These are phyloP conservation scores for Zophobas morio DNA, from an alignment of 1,140 invertebrate species.

Conservation along the genomic window DNA sequence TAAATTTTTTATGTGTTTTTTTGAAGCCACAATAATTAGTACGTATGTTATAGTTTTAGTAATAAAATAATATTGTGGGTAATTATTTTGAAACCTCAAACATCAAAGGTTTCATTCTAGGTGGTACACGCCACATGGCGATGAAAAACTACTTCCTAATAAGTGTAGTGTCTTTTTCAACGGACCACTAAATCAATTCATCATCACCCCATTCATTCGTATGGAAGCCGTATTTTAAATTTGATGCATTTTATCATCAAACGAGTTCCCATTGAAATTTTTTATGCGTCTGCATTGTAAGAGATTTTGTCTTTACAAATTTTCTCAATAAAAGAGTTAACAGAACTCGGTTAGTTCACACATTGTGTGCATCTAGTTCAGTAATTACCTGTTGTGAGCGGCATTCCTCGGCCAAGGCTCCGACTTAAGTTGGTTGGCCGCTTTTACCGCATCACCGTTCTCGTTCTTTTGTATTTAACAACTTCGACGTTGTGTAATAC, in stretches of 20 bases:
- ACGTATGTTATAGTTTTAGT: background rate
- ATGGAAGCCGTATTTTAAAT: background rate
- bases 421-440: slow-evolving; percentile 41
- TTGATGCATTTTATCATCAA: background rate
- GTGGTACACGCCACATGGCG: background rate
- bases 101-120: no score
- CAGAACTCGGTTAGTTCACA: slow-evolving; percentile 45
- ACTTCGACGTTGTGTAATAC: slow-evolving; percentile 36
- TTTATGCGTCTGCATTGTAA: background rate
- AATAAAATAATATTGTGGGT: background rate
- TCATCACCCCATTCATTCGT: background rate
- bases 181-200: slow-evolving; percentile 1
- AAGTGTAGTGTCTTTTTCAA: background rate
- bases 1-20: background rate
- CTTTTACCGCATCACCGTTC: slow-evolving; percentile 35
- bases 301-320: slow-evolving; percentile 8
- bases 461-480: slow-evolving; percentile 46
- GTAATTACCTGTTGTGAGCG: slow-evolving; percentile 48
- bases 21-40: no score
- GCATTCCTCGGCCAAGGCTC: slow-evolving; percentile 44
- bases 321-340: slow-evolving; percentile 29
- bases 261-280: background rate
- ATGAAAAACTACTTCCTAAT: background rate
- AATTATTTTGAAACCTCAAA: background rate
- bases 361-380: slow-evolving; percentile 46